Evolutionary conservation across 2,888 invertebrate genomes (phyloP), one percentile per base, ranked within the genome.

Genomic region (Alsophila aescularia): DNA sequence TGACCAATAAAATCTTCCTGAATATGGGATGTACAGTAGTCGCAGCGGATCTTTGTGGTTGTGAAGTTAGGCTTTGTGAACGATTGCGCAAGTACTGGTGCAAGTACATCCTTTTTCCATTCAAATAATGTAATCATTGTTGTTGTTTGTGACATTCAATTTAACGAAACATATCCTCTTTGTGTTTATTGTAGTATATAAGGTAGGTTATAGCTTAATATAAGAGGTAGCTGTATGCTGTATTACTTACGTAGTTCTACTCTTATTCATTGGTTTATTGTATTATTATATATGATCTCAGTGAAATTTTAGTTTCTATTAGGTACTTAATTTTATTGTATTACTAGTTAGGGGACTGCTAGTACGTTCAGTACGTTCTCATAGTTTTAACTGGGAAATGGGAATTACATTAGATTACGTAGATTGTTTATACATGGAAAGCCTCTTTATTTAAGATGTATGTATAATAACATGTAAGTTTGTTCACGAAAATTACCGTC

Each of bases 281-380:
- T n/a, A n/a, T n/a, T n/a, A 6, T 5, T 24, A 24, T 69, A 62
- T 62, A 54, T 71, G 75, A 76, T 76, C 75, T 76, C 75, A 75
- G 55, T 69, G 64, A 62, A 62, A 59, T 49, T 56, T 31, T 58
- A 56, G 60, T 60, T 64, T 56, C 44, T 59, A 59, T 52, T 48
- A 60, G 24, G 13, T 59, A 52, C 24, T 49, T 59, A 62, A 37
- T 51, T 50, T 18, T 24, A n/a, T 32, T 55, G 24, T 39, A 21
- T 36, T n/a, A n/a, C n/a, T n/a, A n/a, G n/a, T n/a, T 45, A 45
- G 36, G 35, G 24, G 50, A 44, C 44, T 48, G 39, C 16, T 51
- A 32, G 43, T 31, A 43, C 39, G 18, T 35, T 6, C 18, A 35
- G 41, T 47, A 24, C 12, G 3, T 41, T 14, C 27, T 42, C 31